Conservation (phyloP, 1,140 invertebrate genomes). For the Aphis gossypii region DNA sequence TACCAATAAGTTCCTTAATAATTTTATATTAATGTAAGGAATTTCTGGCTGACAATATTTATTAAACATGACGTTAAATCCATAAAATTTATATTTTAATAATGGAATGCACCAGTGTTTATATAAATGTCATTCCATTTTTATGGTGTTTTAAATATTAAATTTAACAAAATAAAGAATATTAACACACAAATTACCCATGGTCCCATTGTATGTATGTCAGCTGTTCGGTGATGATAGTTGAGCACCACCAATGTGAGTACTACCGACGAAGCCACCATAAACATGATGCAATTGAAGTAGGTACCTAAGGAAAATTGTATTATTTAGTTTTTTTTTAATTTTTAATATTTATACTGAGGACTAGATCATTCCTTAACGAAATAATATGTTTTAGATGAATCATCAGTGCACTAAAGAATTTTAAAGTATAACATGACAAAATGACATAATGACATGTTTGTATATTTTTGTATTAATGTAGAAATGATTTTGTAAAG, state of each 20-base stretch:
- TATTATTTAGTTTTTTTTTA: constrained; percentile 21
- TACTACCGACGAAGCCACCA: constrained; percentile 98
- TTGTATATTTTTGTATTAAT: not conserved
- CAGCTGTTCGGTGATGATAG: constrained; percentile 96
- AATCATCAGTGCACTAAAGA: not conserved
- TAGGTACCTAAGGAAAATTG: constrained; percentile 83
- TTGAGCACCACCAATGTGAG: constrained; percentile 97
- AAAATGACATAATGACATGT: not conserved
- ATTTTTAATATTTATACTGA: not conserved
- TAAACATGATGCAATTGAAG: constrained; percentile 99
- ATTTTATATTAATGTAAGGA: not conserved
- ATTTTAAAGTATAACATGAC: not conserved
- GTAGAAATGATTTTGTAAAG: constrained; percentile 4
- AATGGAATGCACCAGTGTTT: not conserved
- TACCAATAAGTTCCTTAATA: not conserved
- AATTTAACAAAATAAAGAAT: not conserved
- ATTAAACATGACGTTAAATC: not conserved
- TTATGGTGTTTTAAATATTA: not conserved
- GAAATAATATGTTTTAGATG: not conserved
- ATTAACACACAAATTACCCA: constrained; percentile 76
- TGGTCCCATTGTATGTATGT: constrained; percentile 95
- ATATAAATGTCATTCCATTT: not conserved
- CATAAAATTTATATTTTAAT: not conserved
- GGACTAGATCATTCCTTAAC: not conserved
- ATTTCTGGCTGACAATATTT: not conserved